Conservation (phyloP, 35 echinoderm and acorn worm genomes). For the Stichopus chloronotus region DNA sequence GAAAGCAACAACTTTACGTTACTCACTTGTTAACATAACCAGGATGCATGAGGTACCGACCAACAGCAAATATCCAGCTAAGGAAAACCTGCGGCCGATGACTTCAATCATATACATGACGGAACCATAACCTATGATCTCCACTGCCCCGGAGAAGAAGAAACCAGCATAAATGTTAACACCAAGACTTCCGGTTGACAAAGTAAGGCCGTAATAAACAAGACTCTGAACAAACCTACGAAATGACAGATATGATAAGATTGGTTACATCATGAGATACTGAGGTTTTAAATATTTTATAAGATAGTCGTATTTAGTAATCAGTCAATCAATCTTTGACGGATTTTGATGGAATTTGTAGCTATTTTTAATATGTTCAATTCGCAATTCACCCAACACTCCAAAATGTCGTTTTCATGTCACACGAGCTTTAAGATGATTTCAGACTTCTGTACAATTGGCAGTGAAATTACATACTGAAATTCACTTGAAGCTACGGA, state of each 20-base stretch:
- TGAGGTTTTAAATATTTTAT: no score
- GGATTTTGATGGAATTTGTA: no score
- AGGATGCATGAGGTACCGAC: not conserved
- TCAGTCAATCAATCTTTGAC: no score
- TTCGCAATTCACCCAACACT: no score
- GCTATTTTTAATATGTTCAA: no score
- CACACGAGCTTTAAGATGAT: no score
- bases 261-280: no score
- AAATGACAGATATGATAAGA: not conserved
- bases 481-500: no score
- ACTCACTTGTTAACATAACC: constrained; percentile 35
- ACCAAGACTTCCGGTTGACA: constrained; percentile 35
- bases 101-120: not conserved
- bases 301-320: no score
- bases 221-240: constrained; percentile 47
- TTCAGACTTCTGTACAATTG: no score
- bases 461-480: no score
- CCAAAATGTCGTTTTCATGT: no score
- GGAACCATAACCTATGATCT: constrained; percentile 11
- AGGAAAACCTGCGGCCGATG: constrained; percentile 29
- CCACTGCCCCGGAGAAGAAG: constrained; percentile 33
- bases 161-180: constrained; percentile 28
- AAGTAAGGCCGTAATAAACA: constrained; percentile 41
- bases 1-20: not conserved
- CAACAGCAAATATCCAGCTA: not conserved